Percentiles rank a stretch among this genome's conserved stretches.
phyloP scores from a whole-genome alignment of 1,140 invertebrate genomes.

The Pissodes strobi region DNA sequence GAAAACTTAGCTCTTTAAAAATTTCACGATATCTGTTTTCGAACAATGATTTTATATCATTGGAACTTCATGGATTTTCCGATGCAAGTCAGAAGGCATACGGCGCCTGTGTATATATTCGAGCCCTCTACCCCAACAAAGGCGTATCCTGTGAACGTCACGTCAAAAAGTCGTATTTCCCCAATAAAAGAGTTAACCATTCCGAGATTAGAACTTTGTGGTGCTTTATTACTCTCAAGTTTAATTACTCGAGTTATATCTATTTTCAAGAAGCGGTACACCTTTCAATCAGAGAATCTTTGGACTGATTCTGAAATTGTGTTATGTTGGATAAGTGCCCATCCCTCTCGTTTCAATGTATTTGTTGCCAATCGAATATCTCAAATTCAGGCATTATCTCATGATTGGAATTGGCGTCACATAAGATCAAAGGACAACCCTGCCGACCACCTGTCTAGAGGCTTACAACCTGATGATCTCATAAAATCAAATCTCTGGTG shows the following conservation, averaged over 20 bases:
- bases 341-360: constrained; percentile 45
- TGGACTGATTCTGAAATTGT: constrained; percentile 56
- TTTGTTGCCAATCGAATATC: constrained; percentile 53
- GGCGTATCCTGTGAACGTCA: background rate
- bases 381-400: constrained; percentile 26
- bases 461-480: constrained; percentile 40
- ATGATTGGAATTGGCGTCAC: constrained; percentile 51
- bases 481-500: constrained; percentile 43
- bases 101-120: constrained; percentile 47
- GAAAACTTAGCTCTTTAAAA: constrained; percentile 4
- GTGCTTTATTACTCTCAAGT: too few species aligned
- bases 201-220: too few species aligned
- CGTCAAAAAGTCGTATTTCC: background rate
- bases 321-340: constrained; percentile 50
- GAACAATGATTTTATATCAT: background rate
- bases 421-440: constrained; percentile 54
- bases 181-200: constrained; percentile 3
- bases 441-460: constrained; percentile 55
- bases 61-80: constrained; percentile 15
- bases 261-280: background rate
- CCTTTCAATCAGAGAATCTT: constrained; percentile 23
- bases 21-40: constrained; percentile 2
- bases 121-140: background rate
- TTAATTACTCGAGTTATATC: too few species aligned
- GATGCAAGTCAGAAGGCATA: too few species aligned